Percentiles rank a stretch among this genome's conserved stretches.
phyloP scores from a whole-genome alignment of 2,797 vertebrate genomes.

The Sitta carolinensis region DNA sequence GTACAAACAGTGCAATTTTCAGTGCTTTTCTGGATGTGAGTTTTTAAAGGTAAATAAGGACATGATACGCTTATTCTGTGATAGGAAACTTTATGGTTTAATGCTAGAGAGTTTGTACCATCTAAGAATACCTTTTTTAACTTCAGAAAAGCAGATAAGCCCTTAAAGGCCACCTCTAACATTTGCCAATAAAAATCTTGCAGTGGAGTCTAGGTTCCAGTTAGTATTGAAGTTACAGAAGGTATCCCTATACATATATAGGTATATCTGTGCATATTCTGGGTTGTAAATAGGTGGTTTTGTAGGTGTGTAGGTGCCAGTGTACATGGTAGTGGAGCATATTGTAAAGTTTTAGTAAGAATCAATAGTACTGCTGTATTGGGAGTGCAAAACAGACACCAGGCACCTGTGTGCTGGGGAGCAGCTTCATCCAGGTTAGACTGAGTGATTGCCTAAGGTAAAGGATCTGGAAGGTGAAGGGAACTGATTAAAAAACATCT shows the following conservation, averaged over 20 bases:
- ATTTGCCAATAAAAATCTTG: background rate
- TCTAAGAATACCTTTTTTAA: background rate
- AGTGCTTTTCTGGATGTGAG: background rate
- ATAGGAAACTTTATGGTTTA: background rate
- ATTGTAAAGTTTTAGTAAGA: background rate
- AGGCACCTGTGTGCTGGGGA: background rate
- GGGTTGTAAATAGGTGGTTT: background rate
- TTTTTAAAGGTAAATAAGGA: background rate
- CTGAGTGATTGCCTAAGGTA: background rate
- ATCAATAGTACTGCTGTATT: background rate
- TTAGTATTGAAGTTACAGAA: background rate
- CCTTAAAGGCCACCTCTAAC: background rate
- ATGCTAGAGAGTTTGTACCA: background rate
- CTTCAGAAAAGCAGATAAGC: background rate
- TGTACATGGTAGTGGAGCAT: fast-evolving
- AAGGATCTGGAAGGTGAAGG: background rate
- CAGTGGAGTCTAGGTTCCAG: background rate
- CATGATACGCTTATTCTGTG: background rate
- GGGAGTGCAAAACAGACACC: background rate
- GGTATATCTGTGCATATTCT: background rate
- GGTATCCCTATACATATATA: background rate
- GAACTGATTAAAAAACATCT: background rate
- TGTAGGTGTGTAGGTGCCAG: background rate
- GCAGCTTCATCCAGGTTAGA: background rate
- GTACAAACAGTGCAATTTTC: background rate